A percentile compares a stretch with the other conserved stretches of the same genome.
Evolutionary conservation across 2,888 invertebrate genomes (phyloP).

Genomic region (Nesidiocoris tenuis): DNA sequence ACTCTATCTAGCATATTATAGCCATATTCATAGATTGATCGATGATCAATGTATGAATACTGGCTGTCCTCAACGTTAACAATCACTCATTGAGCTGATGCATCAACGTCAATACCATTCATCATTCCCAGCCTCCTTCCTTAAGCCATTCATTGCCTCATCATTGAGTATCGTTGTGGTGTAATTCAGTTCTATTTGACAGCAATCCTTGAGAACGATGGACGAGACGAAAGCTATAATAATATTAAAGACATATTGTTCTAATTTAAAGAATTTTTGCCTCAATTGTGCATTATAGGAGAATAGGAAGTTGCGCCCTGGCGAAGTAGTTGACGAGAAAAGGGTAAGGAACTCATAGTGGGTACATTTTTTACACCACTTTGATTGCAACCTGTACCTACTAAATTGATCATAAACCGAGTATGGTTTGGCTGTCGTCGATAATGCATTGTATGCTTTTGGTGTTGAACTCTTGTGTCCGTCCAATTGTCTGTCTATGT

Average conservation of each 20-base stretch:
- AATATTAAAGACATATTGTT: slow-evolving; percentile 2
- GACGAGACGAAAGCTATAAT: slow-evolving; percentile 35
- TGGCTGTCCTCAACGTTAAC: not conserved
- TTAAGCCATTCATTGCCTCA: not conserved
- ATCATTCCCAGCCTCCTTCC: too few relatives aligned
- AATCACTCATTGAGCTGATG: too few relatives aligned
- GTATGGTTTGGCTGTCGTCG: slow-evolving; percentile 40
- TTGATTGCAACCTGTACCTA: slow-evolving; percentile 37
- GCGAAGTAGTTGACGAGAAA: slow-evolving; percentile 90
- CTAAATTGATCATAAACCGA: slow-evolving; percentile 35
- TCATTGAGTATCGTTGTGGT: slow-evolving; percentile 33
- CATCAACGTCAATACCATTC: too few relatives aligned
- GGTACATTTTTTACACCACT: slow-evolving; percentile 30
- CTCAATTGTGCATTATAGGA: slow-evolving; percentile 61
- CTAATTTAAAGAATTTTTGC: slow-evolving; percentile 31
- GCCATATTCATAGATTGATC: too few relatives aligned
- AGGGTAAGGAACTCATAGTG: slow-evolving; percentile 67
- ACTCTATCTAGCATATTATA: too few relatives aligned
- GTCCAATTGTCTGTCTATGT: slow-evolving; percentile 41
- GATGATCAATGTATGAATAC: too few relatives aligned
- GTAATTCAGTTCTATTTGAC: not conserved
- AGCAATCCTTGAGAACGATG: slow-evolving; percentile 3
- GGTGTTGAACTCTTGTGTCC: slow-evolving; percentile 43
- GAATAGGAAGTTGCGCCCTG: slow-evolving; percentile 89
- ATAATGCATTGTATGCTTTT: slow-evolving; percentile 38